Base-by-base conservation (phyloP, 1,140 invertebrate genomes). In the Drosophila obscura region DNA sequence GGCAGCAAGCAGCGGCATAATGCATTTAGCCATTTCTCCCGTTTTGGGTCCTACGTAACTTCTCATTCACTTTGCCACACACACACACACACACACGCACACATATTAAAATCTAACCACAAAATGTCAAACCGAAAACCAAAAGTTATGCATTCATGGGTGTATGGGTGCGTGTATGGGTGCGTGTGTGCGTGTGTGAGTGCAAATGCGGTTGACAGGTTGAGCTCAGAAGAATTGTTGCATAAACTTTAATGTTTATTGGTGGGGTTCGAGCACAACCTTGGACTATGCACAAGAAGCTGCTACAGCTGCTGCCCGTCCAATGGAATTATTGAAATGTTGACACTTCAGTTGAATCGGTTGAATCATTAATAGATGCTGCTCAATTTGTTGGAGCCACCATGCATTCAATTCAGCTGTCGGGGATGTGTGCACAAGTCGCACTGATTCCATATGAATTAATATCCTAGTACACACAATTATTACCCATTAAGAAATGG, bases 91-190 rank as follows among this genome's bases (percentile, higher is more conserved):
- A 4, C 22, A 24, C 22, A 24, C 22, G 0, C 22, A 28, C 26
- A 39, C 74, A 85, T 87, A 82, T 87, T 87, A 87, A 87, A 87
- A 82, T 85, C 58, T 63, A 77, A 80, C 82, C 82, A 82, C 82
- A 88, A 76, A 85, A 87, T 85, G 82, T 85, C 83, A 85, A 85
- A 87, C 83, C 63, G 57, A 62, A 87, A 85, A 85, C 82, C 82
- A 88, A 85, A 85, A 85, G 83, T 85, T 85, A 88, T 85, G 82
- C 76, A 73, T 65, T 78, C 67, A 77, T 72, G 59, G 63, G 49
- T 50, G 26, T 16, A 77, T 72, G 59, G 63, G 49, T 50, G 24
- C 24, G 48, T 41, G 44, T 35, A 39, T 51, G 41, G 45, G 44
- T 55, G 28, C 6, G 0, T 35, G 22, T 43, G 11, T n/a, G 50